These are phyloP conservation scores for Poeciliopsis presidionis DNA, from an alignment of 2,797 vertebrate genomes.

Conservation along the genomic window DNA sequence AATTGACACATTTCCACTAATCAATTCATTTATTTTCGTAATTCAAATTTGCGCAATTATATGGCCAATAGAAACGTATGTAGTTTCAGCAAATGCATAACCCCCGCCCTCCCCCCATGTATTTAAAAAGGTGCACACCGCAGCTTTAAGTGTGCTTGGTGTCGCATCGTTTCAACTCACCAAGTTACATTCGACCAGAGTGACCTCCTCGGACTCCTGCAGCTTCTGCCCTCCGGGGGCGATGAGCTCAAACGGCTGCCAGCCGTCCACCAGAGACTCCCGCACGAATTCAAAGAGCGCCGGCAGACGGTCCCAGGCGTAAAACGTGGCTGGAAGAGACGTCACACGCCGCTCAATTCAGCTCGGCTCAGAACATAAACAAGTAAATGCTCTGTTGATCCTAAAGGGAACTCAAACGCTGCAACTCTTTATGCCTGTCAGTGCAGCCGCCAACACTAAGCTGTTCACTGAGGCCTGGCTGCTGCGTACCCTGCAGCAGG, in stretches of 20 bases:
- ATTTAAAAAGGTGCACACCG: too few species aligned
- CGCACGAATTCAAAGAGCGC: slow-evolving; percentile 87
- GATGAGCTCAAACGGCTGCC: slow-evolving; percentile 94
- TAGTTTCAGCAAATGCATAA: too few species aligned
- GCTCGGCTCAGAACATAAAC: too few species aligned
- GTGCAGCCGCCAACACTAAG: not conserved
- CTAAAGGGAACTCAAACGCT: not conserved
- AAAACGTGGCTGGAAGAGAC: slow-evolving; percentile 87
- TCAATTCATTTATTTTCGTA: too few species aligned
- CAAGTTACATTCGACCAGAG: slow-evolving; percentile 89
- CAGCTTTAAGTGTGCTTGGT: not conserved
- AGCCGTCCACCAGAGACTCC: slow-evolving; percentile 86
- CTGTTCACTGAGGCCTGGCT: not conserved
- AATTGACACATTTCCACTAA: too few species aligned
- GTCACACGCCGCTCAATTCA: not conserved
- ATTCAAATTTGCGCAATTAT: too few species aligned
- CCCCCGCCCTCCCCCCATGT: too few species aligned
- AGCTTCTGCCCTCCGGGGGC: slow-evolving; percentile 90
- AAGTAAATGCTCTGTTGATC: too few species aligned
- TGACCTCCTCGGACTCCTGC: slow-evolving; percentile 79
- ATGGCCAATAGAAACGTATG: too few species aligned
- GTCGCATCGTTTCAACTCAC: slow-evolving; percentile 75
- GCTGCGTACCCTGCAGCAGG: slow-evolving; percentile 86
- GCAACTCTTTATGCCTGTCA: not conserved
- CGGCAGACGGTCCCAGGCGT: slow-evolving; percentile 87